phyloP scores from a whole-genome alignment of 37 sponge, comb jelly and placozoan species.

The Geodia barretti region DNA sequence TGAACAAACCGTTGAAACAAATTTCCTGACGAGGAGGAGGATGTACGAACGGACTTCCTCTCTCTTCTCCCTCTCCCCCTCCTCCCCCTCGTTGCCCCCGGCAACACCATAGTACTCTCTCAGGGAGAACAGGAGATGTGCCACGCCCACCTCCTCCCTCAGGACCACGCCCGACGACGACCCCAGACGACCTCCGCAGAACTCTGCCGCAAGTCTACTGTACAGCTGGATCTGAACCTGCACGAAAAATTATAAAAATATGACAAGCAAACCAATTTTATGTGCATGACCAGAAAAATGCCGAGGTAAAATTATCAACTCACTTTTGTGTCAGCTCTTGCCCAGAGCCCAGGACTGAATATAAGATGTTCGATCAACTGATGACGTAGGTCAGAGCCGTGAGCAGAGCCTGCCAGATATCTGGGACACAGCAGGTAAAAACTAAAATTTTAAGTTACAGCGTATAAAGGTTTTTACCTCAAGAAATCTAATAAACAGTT shows the following conservation, averaged over 20 bases:
- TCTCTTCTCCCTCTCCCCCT: neutral
- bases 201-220: conserved; percentile 65
- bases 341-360: conserved; percentile 72
- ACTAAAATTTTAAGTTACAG: neutral
- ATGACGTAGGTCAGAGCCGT: conserved; percentile 51
- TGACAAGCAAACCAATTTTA: neutral
- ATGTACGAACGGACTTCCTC: conserved; percentile 59
- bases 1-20: conserved; percentile 55
- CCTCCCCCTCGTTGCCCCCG: conserved; percentile 3
- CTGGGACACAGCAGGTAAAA: neutral
- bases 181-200: conserved; percentile 24
- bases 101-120: conserved; percentile 62
- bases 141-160: conserved; percentile 42
- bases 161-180: conserved; percentile 42
- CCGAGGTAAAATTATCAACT: neutral
- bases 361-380: conserved; percentile 67
- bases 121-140: conserved; percentile 58
- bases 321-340: conserved; percentile 43
- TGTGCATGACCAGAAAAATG: neutral
- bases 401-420: no score
- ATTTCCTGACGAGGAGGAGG: conserved; percentile 64
- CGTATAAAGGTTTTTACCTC: neutral
- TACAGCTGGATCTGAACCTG: conserved; percentile 75
- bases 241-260: neutral
- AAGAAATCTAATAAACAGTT: conserved; percentile 40